Base-by-base conservation (phyloP, 2,888 invertebrate genomes). In the Criorhina ranunculi region DNA sequence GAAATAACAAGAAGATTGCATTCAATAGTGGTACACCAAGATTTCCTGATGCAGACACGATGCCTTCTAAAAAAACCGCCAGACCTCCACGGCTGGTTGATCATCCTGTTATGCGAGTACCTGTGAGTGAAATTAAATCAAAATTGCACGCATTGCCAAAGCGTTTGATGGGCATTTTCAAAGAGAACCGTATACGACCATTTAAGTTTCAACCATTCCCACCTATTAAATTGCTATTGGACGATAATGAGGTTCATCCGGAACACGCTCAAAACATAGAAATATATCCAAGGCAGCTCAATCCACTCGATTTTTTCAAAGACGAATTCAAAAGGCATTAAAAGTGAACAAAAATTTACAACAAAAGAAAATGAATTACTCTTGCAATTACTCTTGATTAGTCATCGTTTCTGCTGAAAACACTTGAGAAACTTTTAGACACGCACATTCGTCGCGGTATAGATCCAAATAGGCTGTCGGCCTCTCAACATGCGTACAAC, bases 131-230 rank as follows among this genome's bases (percentile, higher is more conserved):
- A 3, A 88, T 91, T 7, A n/a, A 70, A 4, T 79, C 88, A 6
- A 81, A 86, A 9, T 72, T 91, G 2, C 15, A 67, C 2, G 80
- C 86, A 9, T 87, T 88, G 11, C 91, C 91, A 0, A 55, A 80
- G 0, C 90, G 89, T 33, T 87, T 90, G 87, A 53, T 73, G 9
- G 85, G 86, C 6, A 86, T 75, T 5, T 59, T 87, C 44, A 88
- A 89, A 0, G 88, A 85, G 75, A 51, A 90, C 59, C 89, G 90
- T 2, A 90, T 90, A 57, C 88, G 88, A 0, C 86, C 88, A 0
- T 91, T 90, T 42, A 91, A 90, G 62, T 91, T 91, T 62, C 80
- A 88, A 1, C 90, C 90, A 2, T 82, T 91, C 40, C 91, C 91
- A 0, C 86, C 82, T 0, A 88, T 89, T 0, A 90, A 90, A 2